phyloP scores from a whole-genome alignment of 2,888 invertebrate species.

The Schizotus pectinicornis region DNA sequence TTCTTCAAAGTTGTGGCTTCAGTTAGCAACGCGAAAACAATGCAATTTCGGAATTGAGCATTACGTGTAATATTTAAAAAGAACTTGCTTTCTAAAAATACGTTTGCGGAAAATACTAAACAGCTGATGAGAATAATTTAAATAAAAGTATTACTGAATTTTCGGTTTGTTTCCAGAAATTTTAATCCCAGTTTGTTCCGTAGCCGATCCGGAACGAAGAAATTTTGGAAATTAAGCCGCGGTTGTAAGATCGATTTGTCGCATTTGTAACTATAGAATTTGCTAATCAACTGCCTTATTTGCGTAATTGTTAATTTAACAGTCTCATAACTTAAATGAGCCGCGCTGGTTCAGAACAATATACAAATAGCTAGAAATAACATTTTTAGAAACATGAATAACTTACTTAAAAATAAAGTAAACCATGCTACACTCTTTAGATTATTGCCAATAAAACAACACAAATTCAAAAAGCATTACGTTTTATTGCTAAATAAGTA shows the following conservation, averaged over 20 bases:
- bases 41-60: neutral
- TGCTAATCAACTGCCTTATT: conserved; percentile 14
- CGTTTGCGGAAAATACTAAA: conserved; percentile 8
- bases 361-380: conserved; percentile 33
- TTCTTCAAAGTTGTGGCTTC: conserved; percentile 2
- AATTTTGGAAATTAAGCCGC: neutral
- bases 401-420: conserved; percentile 34
- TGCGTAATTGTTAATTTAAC: conserved; percentile 18
- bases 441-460: conserved; percentile 32
- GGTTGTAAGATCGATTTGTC: neutral
- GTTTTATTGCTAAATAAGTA: conserved; percentile 23
- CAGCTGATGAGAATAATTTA: conserved; percentile 22
- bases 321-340: conserved; percentile 14
- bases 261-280: neutral
- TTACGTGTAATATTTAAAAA: conserved; percentile 14
- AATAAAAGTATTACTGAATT: conserved; percentile 5
- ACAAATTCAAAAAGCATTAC: conserved; percentile 21
- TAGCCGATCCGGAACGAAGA: neutral
- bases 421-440: conserved; percentile 27
- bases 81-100: conserved; percentile 18
- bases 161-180: neutral
- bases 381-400: conserved; percentile 35
- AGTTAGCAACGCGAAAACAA: conserved; percentile 19
- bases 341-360: conserved; percentile 25
- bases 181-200: neutral